Evolutionary conservation across 2,797 vertebrate species (phyloP), one percentile per base, ranked within the genome.

Genomic region (Acanthornis magna): DNA sequence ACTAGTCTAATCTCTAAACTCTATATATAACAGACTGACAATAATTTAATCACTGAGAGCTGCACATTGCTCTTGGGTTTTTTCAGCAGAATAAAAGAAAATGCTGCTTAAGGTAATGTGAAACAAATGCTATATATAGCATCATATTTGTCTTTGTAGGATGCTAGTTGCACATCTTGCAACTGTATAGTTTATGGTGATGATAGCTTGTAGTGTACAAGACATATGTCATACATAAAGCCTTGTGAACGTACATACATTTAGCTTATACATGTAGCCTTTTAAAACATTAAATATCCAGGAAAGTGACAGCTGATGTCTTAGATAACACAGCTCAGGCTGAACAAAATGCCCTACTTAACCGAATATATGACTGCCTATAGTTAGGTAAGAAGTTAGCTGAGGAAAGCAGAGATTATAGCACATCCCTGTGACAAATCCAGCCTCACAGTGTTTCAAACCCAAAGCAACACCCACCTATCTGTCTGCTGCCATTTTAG

Each of bases 291-390:
- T 80, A 62, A 55, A 51, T 75, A 93, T 18, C 47, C 45, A 50
- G 34, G 7, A 48, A 90, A 81, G 55, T 70, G 85, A 23, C 77
- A 93, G 63, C 26, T 93, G 80, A 88, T 88, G n/a, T 62, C 73
- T 84, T 89, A 94, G 76, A 72, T 84, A 95, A 81, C 62, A 88
- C 30, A 76, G 18, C 27, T 72, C 47, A 83, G 34, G 38, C 55
- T 79, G 80, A 93, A 93, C 40, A 79, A 58, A 77, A 62, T 66
- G 63, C 13, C 66, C 67, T 91, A 61, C 63, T 91, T 93, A 91
- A 62, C 54, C 70, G 40, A 81, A 88, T 84, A 54, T 38, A 45
- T 48, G 43, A 60, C 40, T 86, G 55, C 36, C 71, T 86, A 12
- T 48, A 78, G 51, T 42, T 79, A 89, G 50, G 36, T 45, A 86